These are phyloP conservation scores for Rousettus madagascariensis DNA, from an alignment of 2,797 vertebrate genomes.

Conservation along the genomic window DNA sequence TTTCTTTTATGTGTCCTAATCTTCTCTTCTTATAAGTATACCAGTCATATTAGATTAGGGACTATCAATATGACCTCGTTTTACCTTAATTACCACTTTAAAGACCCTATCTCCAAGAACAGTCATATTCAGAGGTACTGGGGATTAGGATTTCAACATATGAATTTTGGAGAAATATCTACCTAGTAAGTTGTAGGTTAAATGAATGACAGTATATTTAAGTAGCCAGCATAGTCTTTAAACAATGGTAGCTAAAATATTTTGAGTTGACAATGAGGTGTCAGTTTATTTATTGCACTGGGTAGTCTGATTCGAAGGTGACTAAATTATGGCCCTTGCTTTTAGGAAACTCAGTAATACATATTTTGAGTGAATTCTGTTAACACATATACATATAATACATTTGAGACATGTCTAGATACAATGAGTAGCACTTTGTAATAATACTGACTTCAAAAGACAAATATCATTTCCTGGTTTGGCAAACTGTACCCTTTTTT, in stretches of 20 bases:
- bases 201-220: neutral
- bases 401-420: neutral
- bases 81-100: neutral
- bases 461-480: neutral
- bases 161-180: neutral
- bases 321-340: neutral
- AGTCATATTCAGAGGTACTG: neutral
- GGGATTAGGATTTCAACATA: neutral
- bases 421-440: neutral
- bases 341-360: neutral
- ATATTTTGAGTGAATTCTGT: neutral
- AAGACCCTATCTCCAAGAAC: neutral
- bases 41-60: neutral
- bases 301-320: neutral
- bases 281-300: neutral
- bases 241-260: neutral
- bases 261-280: neutral
- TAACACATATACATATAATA: neutral
- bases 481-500: neutral
- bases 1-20: neutral
- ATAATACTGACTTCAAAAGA: neutral
- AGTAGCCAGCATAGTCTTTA: neutral
- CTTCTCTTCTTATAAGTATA: neutral
- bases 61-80: neutral
- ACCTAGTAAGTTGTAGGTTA: neutral